Percentiles rank a stretch among this genome's conserved stretches.
Evolutionary conservation across 2,888 invertebrate genomes (phyloP).

Genomic region (Volucella zonaria): DNA sequence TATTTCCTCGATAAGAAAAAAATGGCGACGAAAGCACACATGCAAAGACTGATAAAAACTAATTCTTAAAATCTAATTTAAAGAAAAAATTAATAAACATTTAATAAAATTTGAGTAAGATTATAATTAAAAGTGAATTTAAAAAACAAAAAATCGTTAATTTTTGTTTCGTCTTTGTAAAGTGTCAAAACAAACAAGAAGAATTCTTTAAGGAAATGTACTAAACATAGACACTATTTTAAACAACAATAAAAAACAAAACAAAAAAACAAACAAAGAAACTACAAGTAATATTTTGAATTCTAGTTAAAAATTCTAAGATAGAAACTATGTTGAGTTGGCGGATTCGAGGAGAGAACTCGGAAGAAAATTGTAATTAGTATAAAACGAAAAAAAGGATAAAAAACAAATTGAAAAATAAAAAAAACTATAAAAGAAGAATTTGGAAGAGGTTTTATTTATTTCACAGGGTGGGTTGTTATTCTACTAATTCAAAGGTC

Average conservation of each 20-base stretch:
- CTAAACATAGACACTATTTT: constrained; percentile 60
- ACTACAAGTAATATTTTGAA: constrained; percentile 70
- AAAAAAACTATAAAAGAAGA: constrained; percentile 52
- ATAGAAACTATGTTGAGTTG: constrained; percentile 63
- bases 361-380: constrained; percentile 67
- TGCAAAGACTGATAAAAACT: constrained; percentile 75
- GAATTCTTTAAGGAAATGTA: constrained; percentile 60
- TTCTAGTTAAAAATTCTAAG: constrained; percentile 66
- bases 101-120: constrained; percentile 40
- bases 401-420: constrained; percentile 56
- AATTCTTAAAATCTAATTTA: constrained; percentile 62
- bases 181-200: constrained; percentile 70
- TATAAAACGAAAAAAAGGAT: constrained; percentile 30
- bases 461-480: neutral
- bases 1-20: constrained; percentile 18
- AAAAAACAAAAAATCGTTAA: constrained; percentile 52
- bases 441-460: constrained; percentile 10
- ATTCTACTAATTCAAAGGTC: neutral
- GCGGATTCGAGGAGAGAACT: constrained; percentile 40
- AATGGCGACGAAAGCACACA: constrained; percentile 75
- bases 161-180: constrained; percentile 75
- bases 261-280: constrained; percentile 32
- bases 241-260: constrained; percentile 63
- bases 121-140: constrained; percentile 36
- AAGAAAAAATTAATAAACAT: constrained; percentile 17